Evolutionary conservation across 1,140 invertebrate species (phyloP).

Genomic region (Forficula auricularia): DNA sequence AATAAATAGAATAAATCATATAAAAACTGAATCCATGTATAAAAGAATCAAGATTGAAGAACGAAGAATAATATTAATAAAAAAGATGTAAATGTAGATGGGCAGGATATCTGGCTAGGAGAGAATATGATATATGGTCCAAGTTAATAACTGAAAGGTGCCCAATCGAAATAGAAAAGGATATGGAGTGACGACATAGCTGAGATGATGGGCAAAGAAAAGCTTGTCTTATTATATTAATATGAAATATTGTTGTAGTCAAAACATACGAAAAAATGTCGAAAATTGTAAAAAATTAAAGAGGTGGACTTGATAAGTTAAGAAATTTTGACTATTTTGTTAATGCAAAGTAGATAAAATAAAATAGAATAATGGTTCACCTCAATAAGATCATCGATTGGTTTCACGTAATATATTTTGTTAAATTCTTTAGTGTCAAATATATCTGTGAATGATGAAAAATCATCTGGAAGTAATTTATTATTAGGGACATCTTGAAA

Average conservation of each 20-base stretch:
- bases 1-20: constrained; percentile 4
- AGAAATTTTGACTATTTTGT: no score
- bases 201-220: not conserved
- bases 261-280: constrained; percentile 7
- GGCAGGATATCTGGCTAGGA: no score
- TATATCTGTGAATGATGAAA: constrained; percentile 27
- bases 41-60: not conserved
- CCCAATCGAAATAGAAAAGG: no score
- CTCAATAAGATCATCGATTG: constrained; percentile 52
- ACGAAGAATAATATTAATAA: not conserved
- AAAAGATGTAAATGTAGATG: no score
- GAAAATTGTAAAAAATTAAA: no score
- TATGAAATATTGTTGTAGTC: not conserved
- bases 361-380: constrained; percentile 20
- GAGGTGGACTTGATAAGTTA: no score
- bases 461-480: constrained; percentile 36
- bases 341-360: no score
- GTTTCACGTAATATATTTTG: constrained; percentile 59
- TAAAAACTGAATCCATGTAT: not conserved
- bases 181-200: no score
- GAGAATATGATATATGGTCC: no score
- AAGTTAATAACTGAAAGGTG: no score
- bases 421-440: constrained; percentile 47
- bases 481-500: constrained; percentile 48
- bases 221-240: not conserved